A percentile compares a stretch with the other conserved stretches of the same genome.
Evolutionary conservation across 37 sponge, comb jelly and placozoan genomes (phyloP).

Genomic region (Beroe forskalii): DNA sequence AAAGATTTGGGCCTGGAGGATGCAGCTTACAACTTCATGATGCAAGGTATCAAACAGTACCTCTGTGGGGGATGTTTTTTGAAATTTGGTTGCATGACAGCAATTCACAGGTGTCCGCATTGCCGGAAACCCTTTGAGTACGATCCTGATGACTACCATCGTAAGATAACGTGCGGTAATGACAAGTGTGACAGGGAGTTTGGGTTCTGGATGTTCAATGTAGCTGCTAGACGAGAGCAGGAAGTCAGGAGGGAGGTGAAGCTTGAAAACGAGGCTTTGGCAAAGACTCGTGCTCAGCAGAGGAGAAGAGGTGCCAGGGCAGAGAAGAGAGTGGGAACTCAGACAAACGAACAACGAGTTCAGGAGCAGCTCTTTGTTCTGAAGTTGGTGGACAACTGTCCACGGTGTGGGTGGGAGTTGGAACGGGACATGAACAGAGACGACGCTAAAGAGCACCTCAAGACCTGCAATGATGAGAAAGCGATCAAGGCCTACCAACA

Average conservation of each 20-base stretch:
- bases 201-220: conserved; percentile 49
- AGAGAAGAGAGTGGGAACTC: conserved; percentile 44
- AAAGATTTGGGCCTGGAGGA: conserved; percentile 35
- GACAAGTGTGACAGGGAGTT: conserved; percentile 3
- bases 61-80: conserved; percentile 57
- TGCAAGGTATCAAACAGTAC: conserved; percentile 59
- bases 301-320: conserved; percentile 30
- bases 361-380: conserved; percentile 48
- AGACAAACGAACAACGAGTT: conserved; percentile 20
- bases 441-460: conserved; percentile 53
- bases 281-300: conserved; percentile 55
- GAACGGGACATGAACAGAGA: conserved; percentile 16
- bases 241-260: conserved; percentile 40
- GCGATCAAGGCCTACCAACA: not conserved
- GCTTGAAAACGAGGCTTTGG: conserved; percentile 27
- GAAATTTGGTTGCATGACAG: conserved; percentile 56
- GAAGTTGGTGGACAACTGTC: conserved; percentile 40
- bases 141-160: conserved; percentile 60
- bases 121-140: conserved; percentile 21
- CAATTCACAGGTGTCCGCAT: conserved; percentile 17
- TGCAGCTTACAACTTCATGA: conserved; percentile 50
- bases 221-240: not conserved
- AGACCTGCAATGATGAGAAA: conserved; percentile 29
- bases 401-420: conserved; percentile 39
- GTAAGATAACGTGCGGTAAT: conserved; percentile 57